These are phyloP conservation scores for Cheilosia vernalis DNA, from an alignment of 2,888 invertebrate species.

Conservation along the genomic window DNA sequence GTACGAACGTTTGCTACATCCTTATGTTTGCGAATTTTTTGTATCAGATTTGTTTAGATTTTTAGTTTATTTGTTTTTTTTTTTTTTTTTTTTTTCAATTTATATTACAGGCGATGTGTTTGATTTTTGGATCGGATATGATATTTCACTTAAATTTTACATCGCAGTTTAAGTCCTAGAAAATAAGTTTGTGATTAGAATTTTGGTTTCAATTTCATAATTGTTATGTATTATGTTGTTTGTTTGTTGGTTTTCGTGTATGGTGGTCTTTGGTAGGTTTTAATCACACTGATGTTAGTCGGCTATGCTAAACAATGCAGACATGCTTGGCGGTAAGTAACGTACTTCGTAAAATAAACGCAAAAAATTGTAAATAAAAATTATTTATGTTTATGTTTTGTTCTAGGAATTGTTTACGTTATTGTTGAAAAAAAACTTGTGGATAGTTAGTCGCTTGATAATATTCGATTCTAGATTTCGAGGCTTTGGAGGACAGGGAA, in stretches of 20 bases:
- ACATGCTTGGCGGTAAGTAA: constrained; percentile 51
- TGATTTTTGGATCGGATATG: constrained; percentile 65
- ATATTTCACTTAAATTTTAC: constrained; percentile 81
- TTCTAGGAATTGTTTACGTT: not conserved
- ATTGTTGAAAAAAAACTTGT: constrained; percentile 16
- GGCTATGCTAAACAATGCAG: constrained; percentile 28
- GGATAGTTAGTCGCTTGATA: constrained; percentile 71
- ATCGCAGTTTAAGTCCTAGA: constrained; percentile 82
- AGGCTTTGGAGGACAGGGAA: not conserved
- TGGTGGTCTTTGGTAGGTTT: not conserved
- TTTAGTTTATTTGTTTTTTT: constrained; percentile 35
- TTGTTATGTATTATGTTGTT: constrained; percentile 12
- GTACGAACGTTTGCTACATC: constrained; percentile 66
- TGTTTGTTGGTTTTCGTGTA: constrained; percentile 43
- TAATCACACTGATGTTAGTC: constrained; percentile 53
- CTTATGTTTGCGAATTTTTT: constrained; percentile 48
- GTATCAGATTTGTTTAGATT: constrained; percentile 18
- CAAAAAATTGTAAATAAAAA: not conserved
- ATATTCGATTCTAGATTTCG: not conserved
- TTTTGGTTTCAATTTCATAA: constrained; percentile 16
- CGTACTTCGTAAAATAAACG: not conserved
- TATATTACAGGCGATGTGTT: constrained; percentile 55
- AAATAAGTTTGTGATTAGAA: constrained; percentile 61
- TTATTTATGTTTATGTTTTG: not conserved
- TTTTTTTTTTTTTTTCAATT: constrained; percentile 36